phyloP scores from a whole-genome alignment of 2,113 vertebrate species.

The Acinonyx jubatus region DNA sequence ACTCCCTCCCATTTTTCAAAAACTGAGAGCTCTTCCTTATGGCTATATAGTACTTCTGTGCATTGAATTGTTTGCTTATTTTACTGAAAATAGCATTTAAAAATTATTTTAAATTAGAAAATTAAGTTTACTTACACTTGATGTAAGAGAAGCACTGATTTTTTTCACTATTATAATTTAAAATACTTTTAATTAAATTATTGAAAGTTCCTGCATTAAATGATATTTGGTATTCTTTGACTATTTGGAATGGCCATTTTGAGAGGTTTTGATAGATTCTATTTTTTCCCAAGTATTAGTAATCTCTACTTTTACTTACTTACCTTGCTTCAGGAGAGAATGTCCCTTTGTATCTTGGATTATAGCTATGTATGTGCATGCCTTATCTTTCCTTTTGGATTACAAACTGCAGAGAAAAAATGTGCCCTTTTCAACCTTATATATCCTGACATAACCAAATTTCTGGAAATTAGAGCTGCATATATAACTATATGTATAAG shows the following conservation, averaged over 20 bases:
- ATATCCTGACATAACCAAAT: background rate
- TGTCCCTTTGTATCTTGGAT: background rate
- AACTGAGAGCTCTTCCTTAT: background rate
- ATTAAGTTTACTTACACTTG: background rate
- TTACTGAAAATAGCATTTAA: background rate
- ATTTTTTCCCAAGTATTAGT: background rate
- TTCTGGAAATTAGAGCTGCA: background rate
- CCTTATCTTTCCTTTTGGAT: background rate
- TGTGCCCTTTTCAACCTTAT: background rate
- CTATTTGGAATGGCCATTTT: background rate
- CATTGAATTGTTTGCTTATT: background rate
- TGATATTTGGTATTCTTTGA: background rate
- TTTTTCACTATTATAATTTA: slow-evolving; percentile 31
- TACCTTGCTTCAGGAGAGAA: background rate
- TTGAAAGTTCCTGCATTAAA: background rate
- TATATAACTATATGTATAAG: background rate
- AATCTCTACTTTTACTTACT: background rate
- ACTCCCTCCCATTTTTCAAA: background rate
- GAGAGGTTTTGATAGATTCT: background rate
- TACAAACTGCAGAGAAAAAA: background rate
- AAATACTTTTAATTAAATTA: background rate
- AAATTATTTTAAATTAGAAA: background rate
- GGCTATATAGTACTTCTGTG: background rate
- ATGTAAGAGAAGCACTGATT: background rate
- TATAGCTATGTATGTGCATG: background rate